Evolutionary conservation across 2,113 vertebrate species (phyloP), one percentile per base, ranked within the genome.

Genomic region (Tragelaphus buxtoni): DNA sequence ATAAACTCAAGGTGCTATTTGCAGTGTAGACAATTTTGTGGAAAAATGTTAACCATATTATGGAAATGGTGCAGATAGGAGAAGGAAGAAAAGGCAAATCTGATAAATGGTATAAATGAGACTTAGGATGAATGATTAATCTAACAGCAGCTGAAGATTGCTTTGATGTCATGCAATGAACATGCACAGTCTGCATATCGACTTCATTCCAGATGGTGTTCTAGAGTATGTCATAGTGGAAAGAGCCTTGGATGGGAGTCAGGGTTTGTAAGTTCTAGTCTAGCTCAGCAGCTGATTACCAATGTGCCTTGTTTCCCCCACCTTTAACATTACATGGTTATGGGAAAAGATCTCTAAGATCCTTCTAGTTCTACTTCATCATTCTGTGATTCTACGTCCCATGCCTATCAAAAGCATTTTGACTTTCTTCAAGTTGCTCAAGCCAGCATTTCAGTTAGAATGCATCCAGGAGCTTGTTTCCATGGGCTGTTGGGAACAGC

Each of bases 401-500:
- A 45, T 30, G 49, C 32, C 90, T 96, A 10, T 74, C 91, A 90
- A 95, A 90, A 94, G 90, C 69, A 90, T 96, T 93, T 88, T 97
- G 97, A 91, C 77, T 83, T 88, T 95, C 49, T 97, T 91, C 81
- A 89, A 95, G 45, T 97, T 97, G 95, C 87, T 87, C 82, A 91
- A 90, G 55, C 65, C 65, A 94, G 92, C 72, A 12, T 95, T 97
- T 93, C 80, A 82, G 96, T 97, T 97, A 97, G 91, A 51, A 35
- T 82, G 86, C 53, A 58, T 89, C 94, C 94, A 89, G 91, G 63
- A 94, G 82, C 74, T 96, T 81, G 45, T 96, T 94, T 83, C 95
- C 88, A 1, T 76, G 90, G 94, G 96, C 96, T 94, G 16, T 76
- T 96, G 97, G 98, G 94, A 95, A 88, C 90, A 97, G 95, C 95